Conservation (phyloP, 2,888 invertebrate genomes). For the Spicauda simplicius region DNA sequence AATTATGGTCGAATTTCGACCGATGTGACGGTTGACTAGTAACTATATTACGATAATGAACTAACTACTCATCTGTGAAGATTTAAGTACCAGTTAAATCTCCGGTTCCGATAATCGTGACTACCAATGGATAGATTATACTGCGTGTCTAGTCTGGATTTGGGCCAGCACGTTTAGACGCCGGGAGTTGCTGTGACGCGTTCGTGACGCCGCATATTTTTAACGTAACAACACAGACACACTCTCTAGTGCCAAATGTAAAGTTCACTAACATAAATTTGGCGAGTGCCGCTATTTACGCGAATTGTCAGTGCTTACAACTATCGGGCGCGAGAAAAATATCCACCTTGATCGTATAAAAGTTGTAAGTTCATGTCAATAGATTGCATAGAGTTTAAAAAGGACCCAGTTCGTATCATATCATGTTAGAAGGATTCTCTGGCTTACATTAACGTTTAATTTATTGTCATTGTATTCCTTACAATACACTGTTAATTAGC, state of each 20-base stretch:
- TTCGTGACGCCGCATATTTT: conserved; percentile 82
- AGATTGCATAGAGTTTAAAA: too few relatives aligned
- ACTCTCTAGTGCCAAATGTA: conserved; percentile 78
- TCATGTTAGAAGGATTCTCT: too few relatives aligned
- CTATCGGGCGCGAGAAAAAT: conserved; percentile 10
- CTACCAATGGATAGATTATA: conserved; percentile 16
- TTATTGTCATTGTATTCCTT: too few relatives aligned
- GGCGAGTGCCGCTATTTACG: conserved; percentile 77
- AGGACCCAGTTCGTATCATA: too few relatives aligned
- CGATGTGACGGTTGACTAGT: too few relatives aligned
- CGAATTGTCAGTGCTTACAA: conserved; percentile 60
- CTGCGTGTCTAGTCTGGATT: conserved; percentile 61
- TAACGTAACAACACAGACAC: conserved; percentile 79
- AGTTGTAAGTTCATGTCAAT: neutral
- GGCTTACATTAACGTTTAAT: too few relatives aligned
- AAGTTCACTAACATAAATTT: conserved; percentile 83
- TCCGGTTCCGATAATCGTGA: neutral
- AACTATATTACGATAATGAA: too few relatives aligned
- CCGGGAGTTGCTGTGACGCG: conserved; percentile 69
- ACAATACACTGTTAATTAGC: too few relatives aligned
- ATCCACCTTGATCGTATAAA: neutral
- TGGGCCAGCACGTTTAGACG: conserved; percentile 70
- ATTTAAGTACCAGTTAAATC: too few relatives aligned
- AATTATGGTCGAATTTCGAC: too few relatives aligned
- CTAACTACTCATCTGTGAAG: too few relatives aligned